These are phyloP conservation scores for Pygmarrhopalites habei DNA, from an alignment of 1,140 invertebrate species.

Conservation along the genomic window DNA sequence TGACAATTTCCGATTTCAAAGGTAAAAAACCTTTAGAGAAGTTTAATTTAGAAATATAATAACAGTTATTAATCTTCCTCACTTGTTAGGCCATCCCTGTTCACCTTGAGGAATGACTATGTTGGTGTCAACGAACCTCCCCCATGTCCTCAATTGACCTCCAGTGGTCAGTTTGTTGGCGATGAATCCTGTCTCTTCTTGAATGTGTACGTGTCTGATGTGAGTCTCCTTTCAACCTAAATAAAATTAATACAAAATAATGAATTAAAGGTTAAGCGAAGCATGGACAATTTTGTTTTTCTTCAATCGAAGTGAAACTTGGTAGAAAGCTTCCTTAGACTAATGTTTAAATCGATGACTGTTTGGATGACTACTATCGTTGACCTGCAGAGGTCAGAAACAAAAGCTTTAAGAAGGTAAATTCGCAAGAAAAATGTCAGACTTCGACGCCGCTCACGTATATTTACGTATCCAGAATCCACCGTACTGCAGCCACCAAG, in stretches of 20 bases:
- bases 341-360: too few relatives aligned
- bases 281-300: background rate
- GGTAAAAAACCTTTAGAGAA: slow-evolving; percentile 7
- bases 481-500: too few relatives aligned
- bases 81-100: slow-evolving; percentile 22
- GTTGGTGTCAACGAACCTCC: slow-evolving; percentile 12
- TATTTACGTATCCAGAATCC: too few relatives aligned
- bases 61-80: background rate
- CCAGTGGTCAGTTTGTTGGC: slow-evolving; percentile 41
- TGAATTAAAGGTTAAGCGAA: background rate
- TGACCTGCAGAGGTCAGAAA: too few relatives aligned
- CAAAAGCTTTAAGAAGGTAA: background rate
- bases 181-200: slow-evolving; percentile 52
- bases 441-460: too few relatives aligned
- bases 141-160: slow-evolving; percentile 26
- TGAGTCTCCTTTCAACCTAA: background rate
- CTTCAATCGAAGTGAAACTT: too few relatives aligned
- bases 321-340: too few relatives aligned
- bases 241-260: background rate
- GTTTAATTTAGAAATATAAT: background rate
- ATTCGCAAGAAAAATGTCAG: background rate
- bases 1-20: slow-evolving; percentile 24
- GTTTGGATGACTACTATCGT: background rate
- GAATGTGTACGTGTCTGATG: slow-evolving; percentile 48
- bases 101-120: slow-evolving; percentile 12